Conservation (phyloP, 2,113 vertebrate species). For the Apteryx mantelli region DNA sequence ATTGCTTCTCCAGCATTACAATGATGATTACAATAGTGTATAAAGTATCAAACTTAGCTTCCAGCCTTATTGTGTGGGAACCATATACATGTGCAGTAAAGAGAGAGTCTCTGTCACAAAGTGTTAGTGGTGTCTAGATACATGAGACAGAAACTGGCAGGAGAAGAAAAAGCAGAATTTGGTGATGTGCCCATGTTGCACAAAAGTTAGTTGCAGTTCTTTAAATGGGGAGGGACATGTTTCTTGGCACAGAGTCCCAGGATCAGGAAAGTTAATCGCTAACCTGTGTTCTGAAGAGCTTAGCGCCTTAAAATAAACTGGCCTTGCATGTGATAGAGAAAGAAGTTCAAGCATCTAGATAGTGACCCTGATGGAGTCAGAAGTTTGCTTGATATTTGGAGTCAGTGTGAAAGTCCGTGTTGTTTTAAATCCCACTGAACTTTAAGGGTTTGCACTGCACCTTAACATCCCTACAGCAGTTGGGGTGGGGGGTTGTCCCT, state of each 20-base stretch:
- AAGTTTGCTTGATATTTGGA: neutral
- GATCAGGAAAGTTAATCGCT: neutral
- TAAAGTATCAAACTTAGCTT: neutral
- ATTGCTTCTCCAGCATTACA: neutral
- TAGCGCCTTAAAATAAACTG: neutral
- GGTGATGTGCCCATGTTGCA: neutral
- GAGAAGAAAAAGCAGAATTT: neutral
- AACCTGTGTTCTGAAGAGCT: neutral
- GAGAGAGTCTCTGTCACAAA: neutral
- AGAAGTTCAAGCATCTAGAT: neutral
- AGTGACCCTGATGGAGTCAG: neutral
- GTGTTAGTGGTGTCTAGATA: conserved; percentile 6
- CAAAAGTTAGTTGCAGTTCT: neutral
- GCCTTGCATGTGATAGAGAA: neutral
- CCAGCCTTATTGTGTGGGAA: neutral
- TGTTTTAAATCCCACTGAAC: neutral
- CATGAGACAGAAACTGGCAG: neutral
- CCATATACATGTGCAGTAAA: neutral
- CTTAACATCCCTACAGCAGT: neutral
- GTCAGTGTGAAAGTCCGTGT: neutral
- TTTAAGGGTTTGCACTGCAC: neutral
- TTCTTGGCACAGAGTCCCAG: neutral
- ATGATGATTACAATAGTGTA: neutral
- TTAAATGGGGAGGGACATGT: neutral
- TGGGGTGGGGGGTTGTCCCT: neutral